Evolutionary conservation across 1,140 invertebrate genomes (phyloP).

Genomic region (Cyclargus thomasi): DNA sequence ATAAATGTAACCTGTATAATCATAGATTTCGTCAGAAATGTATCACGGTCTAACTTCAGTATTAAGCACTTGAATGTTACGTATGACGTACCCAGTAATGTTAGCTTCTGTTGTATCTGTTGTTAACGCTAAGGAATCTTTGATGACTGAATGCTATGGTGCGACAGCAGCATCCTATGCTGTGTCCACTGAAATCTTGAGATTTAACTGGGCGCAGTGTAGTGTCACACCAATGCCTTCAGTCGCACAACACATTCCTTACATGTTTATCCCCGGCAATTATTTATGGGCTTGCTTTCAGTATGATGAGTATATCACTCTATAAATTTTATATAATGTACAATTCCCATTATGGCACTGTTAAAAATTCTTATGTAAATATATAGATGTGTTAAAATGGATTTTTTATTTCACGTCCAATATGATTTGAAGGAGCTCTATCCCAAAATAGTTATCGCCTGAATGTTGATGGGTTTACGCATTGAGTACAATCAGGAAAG

Average conservation of each 20-base stretch:
- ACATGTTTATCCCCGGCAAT: slow-evolving; percentile 50
- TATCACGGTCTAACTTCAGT: slow-evolving; percentile 13
- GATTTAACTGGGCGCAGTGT: slow-evolving; percentile 66
- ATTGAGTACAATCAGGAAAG: no score
- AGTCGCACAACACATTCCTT: slow-evolving; percentile 48
- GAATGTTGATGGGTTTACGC: no score
- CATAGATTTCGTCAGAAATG: slow-evolving; percentile 13
- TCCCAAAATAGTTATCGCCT: no score
- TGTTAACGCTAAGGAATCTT: slow-evolving; percentile 33
- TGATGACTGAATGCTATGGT: slow-evolving; percentile 41
- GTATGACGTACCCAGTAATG: slow-evolving; percentile 9
- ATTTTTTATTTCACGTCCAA: slow-evolving; percentile 50
- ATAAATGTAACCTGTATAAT: slow-evolving; percentile 31
- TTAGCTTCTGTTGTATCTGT: slow-evolving; percentile 14
- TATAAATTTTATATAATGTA: slow-evolving; percentile 48
- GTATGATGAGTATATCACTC: slow-evolving; percentile 45
- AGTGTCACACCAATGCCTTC: slow-evolving; percentile 47
- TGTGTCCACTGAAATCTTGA: slow-evolving; percentile 60
- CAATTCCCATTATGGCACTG: slow-evolving; percentile 66
- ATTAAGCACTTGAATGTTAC: slow-evolving; percentile 20
- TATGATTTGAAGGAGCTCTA: not conserved
- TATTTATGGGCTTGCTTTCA: slow-evolving; percentile 54
- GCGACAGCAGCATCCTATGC: slow-evolving; percentile 66
- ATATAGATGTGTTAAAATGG: slow-evolving; percentile 71
- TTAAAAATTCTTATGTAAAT: slow-evolving; percentile 74